Conservation (phyloP, 2,113 vertebrate species). For the Malaclemys terrapin region DNA sequence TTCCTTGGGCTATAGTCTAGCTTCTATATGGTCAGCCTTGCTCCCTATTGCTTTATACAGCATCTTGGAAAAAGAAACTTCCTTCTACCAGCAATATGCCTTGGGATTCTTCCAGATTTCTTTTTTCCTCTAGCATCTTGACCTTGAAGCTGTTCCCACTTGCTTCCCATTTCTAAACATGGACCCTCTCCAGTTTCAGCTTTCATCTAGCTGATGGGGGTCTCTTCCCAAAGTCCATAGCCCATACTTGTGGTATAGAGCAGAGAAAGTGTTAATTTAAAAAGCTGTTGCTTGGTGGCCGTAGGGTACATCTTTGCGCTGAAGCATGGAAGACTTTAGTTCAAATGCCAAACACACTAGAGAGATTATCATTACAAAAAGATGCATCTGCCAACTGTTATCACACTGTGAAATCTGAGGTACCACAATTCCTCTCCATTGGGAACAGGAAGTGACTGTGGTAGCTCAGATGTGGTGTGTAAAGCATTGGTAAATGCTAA, state of each 20-base stretch:
- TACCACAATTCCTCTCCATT: background rate
- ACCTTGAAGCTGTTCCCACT: background rate
- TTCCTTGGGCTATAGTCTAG: background rate
- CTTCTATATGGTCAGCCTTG: background rate
- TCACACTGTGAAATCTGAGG: background rate
- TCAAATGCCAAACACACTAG: background rate
- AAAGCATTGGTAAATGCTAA: background rate
- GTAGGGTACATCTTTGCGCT: fast-evolving
- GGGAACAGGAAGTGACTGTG: background rate
- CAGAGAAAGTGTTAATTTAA: background rate
- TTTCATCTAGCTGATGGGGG: background rate
- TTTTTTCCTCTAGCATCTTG: background rate
- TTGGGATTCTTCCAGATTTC: background rate
- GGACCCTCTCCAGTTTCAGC: background rate
- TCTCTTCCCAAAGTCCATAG: background rate
- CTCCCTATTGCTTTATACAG: background rate
- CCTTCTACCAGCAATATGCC: background rate
- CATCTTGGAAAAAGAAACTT: background rate
- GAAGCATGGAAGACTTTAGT: background rate
- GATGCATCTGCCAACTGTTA: background rate
- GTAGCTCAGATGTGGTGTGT: background rate
- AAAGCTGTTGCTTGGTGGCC: background rate
- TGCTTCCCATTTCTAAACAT: fast-evolving
- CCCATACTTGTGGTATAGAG: background rate
- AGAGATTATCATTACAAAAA: background rate